Base-by-base conservation (phyloP, 2,888 invertebrate species). In the Adelognathus sp. region DNA sequence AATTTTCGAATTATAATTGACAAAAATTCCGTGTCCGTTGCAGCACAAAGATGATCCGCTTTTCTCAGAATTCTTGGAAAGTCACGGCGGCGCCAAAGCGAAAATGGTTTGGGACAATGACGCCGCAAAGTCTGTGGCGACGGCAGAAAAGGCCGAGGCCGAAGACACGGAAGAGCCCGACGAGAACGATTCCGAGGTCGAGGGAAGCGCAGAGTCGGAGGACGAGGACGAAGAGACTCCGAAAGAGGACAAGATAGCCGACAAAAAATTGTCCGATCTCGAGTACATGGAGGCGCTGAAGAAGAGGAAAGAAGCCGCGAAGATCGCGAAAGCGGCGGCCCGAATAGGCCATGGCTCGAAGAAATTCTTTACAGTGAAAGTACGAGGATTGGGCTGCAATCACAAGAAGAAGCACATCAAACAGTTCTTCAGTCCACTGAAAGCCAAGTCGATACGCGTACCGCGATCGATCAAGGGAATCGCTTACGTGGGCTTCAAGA, bases 401-500 rank as follows among this genome's bases (percentile, higher is more conserved):
- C 95, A 95, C 54, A 96, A 95, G 90, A 97, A 98, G 87, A 96
- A 96, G 90, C 95, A 97, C 82, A 93, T 98, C 2, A 95, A 96
- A 88, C 95, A 95, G 82, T 98, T 98, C 88, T 97, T 98, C 84
- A 94, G 95, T 85, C 97, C 97, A 0, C 87, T 97, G 4, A 95
- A 95, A 82, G 94, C 96, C 1, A 95, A 94, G 87, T 96, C 97
- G 2, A 95, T 98, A 71, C 93, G 97, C 79, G 91, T 98, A 50
- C 97, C 98, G 0, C 93, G 91, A 76, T 94, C 95, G 84, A 93
- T 96, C 1, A 95, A 95, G 88, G 97, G 98, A 4, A 96, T 98
- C 86, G 98, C 97, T 44, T 98, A 96, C 92, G 96, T 97, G n/a
- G 97, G 97, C 1, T 98, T 98, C 87, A 95, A 95, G 90, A 95